These are phyloP conservation scores for Brotogeris chrysoptera DNA, from an alignment of 2,797 vertebrate species.

Conservation along the genomic window DNA sequence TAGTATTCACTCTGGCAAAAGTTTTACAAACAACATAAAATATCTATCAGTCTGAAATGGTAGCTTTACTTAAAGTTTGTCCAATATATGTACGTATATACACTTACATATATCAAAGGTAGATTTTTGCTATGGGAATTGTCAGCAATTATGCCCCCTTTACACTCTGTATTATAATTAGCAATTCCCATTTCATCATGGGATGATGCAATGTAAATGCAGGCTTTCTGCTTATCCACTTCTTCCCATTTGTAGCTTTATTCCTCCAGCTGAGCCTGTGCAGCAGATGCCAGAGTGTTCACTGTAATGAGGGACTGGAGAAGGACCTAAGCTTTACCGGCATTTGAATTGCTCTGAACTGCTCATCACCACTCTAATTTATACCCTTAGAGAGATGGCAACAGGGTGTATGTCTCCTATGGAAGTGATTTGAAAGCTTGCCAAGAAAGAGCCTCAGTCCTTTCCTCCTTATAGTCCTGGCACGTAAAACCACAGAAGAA, in stretches of 20 bases:
- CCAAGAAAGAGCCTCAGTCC: slow-evolving; percentile 73
- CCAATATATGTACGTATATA: not conserved
- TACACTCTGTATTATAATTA: slow-evolving; percentile 65
- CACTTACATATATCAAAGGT: not conserved
- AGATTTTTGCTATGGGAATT: slow-evolving; percentile 37
- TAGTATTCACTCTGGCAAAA: slow-evolving; percentile 45
- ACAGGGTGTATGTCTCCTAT: slow-evolving; percentile 73
- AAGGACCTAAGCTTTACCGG: slow-evolving; percentile 69
- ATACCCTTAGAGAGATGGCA: slow-evolving; percentile 74
- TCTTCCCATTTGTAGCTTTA: slow-evolving; percentile 68
- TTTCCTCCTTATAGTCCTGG: slow-evolving; percentile 76
- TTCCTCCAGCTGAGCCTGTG: slow-evolving; percentile 61
- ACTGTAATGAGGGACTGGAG: slow-evolving; percentile 67
- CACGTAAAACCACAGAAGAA: slow-evolving; percentile 75
- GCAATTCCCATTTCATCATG: slow-evolving; percentile 60
- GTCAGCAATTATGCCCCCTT: slow-evolving; percentile 30
- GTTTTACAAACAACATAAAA: slow-evolving; percentile 70
- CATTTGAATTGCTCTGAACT: slow-evolving; percentile 75
- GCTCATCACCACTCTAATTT: slow-evolving; percentile 78
- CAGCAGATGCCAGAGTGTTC: slow-evolving; percentile 68
- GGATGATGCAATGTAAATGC: slow-evolving; percentile 65
- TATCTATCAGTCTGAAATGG: slow-evolving; percentile 50
- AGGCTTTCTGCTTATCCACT: slow-evolving; percentile 34
- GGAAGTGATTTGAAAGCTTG: slow-evolving; percentile 77
- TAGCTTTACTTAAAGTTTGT: slow-evolving; percentile 36